Conservation (phyloP, 2,113 vertebrate species). For the Sturnira hondurensis region DNA sequence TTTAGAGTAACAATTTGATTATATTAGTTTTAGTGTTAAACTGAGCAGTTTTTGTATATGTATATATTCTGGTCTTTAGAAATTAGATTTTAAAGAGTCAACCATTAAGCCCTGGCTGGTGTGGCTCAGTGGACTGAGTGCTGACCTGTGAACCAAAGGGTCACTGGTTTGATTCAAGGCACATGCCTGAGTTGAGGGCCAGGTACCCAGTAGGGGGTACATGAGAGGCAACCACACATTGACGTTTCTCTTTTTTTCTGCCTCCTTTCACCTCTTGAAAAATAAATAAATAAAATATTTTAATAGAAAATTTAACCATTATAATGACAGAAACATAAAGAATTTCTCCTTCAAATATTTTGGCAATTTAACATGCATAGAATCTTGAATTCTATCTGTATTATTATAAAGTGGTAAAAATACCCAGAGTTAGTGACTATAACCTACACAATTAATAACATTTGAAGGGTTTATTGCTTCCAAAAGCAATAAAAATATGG, state of each 20-base stretch:
- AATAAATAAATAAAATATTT: too few relatives aligned
- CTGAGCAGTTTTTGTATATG: neutral
- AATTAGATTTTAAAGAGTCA: neutral
- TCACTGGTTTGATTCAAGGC: too few relatives aligned
- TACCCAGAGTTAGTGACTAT: neutral
- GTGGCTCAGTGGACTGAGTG: too few relatives aligned
- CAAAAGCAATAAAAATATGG: neutral
- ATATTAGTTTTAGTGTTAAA: neutral
- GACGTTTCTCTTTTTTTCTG: too few relatives aligned
- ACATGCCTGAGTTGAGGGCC: too few relatives aligned
- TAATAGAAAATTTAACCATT: neutral
- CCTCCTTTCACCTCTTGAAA: too few relatives aligned
- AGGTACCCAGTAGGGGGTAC: too few relatives aligned
- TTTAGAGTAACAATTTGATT: neutral
- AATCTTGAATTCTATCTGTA: conserved; percentile 2
- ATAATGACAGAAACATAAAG: neutral
- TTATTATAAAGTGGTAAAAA: conserved; percentile 16
- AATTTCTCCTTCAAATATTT: neutral
- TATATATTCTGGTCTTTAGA: neutral
- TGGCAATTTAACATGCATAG: neutral
- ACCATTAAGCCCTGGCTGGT: too few relatives aligned
- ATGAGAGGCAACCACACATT: too few relatives aligned
- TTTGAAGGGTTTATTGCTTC: neutral
- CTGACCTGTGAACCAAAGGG: too few relatives aligned
- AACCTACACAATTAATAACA: neutral